Conservation (phyloP, 2,888 invertebrate genomes). For the Itoplectis maculator region DNA sequence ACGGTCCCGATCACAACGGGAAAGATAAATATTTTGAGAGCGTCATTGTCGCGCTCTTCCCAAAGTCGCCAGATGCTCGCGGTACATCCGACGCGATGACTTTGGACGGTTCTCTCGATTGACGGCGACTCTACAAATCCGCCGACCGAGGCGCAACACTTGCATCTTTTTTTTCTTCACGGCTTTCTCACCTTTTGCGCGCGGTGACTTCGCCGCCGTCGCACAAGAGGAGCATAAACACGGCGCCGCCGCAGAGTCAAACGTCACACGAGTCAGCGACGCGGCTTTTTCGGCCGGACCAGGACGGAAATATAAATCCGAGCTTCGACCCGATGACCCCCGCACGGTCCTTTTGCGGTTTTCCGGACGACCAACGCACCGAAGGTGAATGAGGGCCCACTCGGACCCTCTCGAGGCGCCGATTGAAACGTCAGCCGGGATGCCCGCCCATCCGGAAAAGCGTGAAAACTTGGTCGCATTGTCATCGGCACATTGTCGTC, state of each 20-base stretch:
- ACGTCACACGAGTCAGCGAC: neutral
- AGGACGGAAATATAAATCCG: slow-evolving; percentile 47
- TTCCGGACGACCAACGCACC: slow-evolving; percentile 45
- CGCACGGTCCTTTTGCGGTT: slow-evolving; percentile 36
- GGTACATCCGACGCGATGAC: too few species aligned
- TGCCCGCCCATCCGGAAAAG: slow-evolving; percentile 69
- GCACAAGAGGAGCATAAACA: neutral
- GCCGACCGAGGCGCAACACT: slow-evolving; percentile 48
- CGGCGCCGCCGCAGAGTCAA: slow-evolving; percentile 33
- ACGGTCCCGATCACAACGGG: slow-evolving; percentile 71
- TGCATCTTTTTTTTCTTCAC: too few species aligned
- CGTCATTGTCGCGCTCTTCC: slow-evolving; percentile 75
- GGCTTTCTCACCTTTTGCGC: neutral
- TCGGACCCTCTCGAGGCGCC: slow-evolving; percentile 27
- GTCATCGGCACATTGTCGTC: too few species aligned
- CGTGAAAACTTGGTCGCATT: too few species aligned
- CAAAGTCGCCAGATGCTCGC: slow-evolving; percentile 76
- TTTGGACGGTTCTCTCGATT: slow-evolving; percentile 77
- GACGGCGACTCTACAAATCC: slow-evolving; percentile 72
- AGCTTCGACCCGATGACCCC: slow-evolving; percentile 30
- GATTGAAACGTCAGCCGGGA: slow-evolving; percentile 79
- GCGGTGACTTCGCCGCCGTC: neutral
- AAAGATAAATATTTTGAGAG: slow-evolving; percentile 82
- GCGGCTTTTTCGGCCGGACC: slow-evolving; percentile 49
- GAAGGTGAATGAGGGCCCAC: slow-evolving; percentile 27